Base-by-base conservation (phyloP, 1,140 invertebrate genomes). In the Aphelinus atriplicis region DNA sequence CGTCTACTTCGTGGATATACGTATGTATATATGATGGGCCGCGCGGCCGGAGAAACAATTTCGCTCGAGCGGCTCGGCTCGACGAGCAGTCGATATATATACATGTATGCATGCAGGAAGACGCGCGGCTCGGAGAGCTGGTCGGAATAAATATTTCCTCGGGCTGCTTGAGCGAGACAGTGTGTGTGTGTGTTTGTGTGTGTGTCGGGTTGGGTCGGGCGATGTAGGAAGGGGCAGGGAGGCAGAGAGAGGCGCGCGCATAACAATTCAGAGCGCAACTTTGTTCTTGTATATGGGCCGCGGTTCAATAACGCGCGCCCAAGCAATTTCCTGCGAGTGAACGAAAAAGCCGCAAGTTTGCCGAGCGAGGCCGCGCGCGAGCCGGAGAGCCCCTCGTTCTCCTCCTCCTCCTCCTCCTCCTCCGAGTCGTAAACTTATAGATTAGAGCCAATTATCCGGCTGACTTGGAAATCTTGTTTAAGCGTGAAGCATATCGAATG, bases 181-280 rank as follows among this genome's bases (percentile, higher is more conserved):
- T 26, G 26, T 26, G 26, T 26, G 26, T 26, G 26, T 26, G 26
- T 26, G 26, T 26, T 0, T 26, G 26, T 26, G 26, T 26, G 26
- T 26, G 26, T 26, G 26, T 26, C 26, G 26, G 26, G 26, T 26
- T 26, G 26, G 26, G 26, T 26, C 26, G 26, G 26, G 26, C 26
- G 26, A 26, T 26, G 26, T 10, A 55, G 5, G 53, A 55, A 55
- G 5, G 53, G 53, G 26, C 47, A 10, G 64, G 42, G 72, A 61
- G 10, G 57, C 48, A 51, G 56, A 26, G 26, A 26, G 26, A 26
- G 26, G 60, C 51, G 66, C 64, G 64, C 73, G 67, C 73, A 70
- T 70, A 75, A 74, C 75, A 77, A 77, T 77, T 77, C 75, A 71
- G 67, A 77, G 67, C 68, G 73, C 26, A 26, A 77, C 76, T 77